Conservation (phyloP, 2,797 vertebrate genomes). For the Pterois miles region DNA sequence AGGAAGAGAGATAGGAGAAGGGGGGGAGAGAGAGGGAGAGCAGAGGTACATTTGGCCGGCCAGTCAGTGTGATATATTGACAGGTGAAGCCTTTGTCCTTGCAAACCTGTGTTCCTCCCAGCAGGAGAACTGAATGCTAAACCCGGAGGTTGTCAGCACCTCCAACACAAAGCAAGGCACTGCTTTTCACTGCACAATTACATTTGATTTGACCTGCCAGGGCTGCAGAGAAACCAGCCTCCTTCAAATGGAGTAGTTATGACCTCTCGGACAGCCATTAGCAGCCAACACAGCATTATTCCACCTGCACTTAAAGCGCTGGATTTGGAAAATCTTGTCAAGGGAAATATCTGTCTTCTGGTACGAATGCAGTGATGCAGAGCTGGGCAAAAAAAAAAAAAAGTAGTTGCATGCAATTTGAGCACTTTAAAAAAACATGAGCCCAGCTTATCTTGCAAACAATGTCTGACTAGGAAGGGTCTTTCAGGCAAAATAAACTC, state of each 20-base stretch:
- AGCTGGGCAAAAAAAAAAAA: slow-evolving; percentile 50
- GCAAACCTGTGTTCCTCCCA: slow-evolving; percentile 85
- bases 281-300: slow-evolving; percentile 79
- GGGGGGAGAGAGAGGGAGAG: slow-evolving; percentile 43
- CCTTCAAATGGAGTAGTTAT: slow-evolving; percentile 83
- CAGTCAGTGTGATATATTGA: slow-evolving; percentile 89
- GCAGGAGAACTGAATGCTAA: slow-evolving; percentile 86
- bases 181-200: slow-evolving; percentile 84
- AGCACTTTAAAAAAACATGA: slow-evolving; percentile 77
- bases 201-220: slow-evolving; percentile 85
- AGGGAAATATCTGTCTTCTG: slow-evolving; percentile 73
- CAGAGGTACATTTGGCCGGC: slow-evolving; percentile 78
- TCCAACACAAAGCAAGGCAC: slow-evolving; percentile 75
- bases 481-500: slow-evolving; percentile 42
- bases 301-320: slow-evolving; percentile 74
- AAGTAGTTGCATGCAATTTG: slow-evolving; percentile 67
- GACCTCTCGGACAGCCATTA: slow-evolving; percentile 86
- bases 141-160: slow-evolving; percentile 83
- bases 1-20: slow-evolving; percentile 57
- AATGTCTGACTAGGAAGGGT: slow-evolving; percentile 65
- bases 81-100: slow-evolving; percentile 90
- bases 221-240: slow-evolving; percentile 75
- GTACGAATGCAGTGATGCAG: slow-evolving; percentile 60
- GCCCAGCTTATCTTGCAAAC: slow-evolving; percentile 69
- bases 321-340: slow-evolving; percentile 78